Evolutionary conservation across 92 coral and sea anemone genomes (phyloP).

Genomic region (Virgularia gustaviana): DNA sequence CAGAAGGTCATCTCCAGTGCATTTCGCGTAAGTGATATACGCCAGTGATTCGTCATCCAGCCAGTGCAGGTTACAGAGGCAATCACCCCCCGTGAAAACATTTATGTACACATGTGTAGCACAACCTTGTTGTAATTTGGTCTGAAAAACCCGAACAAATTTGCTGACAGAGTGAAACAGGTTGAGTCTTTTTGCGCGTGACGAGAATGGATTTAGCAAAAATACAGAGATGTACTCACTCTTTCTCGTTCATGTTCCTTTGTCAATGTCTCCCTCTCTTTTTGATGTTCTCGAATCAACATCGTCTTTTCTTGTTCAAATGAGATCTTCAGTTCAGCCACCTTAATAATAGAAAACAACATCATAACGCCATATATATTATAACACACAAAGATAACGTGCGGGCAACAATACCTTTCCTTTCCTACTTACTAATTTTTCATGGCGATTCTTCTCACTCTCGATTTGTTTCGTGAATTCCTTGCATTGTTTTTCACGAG

Average conservation of each 20-base stretch:
- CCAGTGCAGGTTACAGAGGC: no score
- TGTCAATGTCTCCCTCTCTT: constrained; percentile 68
- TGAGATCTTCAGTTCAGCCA: constrained; percentile 77
- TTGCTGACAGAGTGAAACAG: background rate
- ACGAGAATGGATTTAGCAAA: background rate
- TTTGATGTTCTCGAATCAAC: constrained; percentile 71
- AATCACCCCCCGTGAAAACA: no score
- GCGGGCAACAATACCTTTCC: background rate
- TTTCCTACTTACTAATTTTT: constrained; percentile 64
- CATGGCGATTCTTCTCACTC: constrained; percentile 75
- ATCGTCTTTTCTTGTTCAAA: constrained; percentile 94
- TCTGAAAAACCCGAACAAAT: background rate
- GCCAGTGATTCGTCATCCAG: no score
- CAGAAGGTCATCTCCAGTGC: no score
- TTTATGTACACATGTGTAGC: no score
- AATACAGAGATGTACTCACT: constrained; percentile 54
- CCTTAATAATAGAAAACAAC: constrained; percentile 33
- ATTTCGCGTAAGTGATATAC: no score
- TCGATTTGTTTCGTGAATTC: constrained; percentile 88
- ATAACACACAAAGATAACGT: background rate
- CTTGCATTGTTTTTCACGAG: constrained; percentile 89
- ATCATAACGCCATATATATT: background rate
- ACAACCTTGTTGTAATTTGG: no score
- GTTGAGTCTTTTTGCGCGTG: background rate
- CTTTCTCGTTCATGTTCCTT: constrained; percentile 87